Base-by-base conservation (phyloP, 2,797 vertebrate species). In the Aplochiton taeniatus region DNA sequence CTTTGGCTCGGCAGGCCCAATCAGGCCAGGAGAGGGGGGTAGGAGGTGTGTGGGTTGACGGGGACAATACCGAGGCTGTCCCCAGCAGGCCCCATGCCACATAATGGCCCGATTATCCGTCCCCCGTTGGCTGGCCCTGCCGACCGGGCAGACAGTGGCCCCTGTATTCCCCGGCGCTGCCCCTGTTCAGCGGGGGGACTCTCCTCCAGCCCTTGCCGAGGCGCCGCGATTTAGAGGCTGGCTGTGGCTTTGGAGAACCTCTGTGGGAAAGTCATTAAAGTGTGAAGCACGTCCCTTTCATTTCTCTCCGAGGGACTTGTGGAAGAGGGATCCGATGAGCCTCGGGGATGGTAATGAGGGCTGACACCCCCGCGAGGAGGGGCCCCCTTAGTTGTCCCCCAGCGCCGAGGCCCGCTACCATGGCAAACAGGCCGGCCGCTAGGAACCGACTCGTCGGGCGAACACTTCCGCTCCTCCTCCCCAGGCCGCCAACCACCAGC, bases 201-300 rank as follows among this genome's bases (percentile, higher is more conserved):
- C 81, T 85, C 80, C 63, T 83, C 82, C 59, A 62, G 76, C 78
- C 75, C 68, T 57, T 56, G 77, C 85, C 82, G 81, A 68, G 74
- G 71, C 73, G 46, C 63, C 72, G 70, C 78, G 75, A 84, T 88
- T 91, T 83, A 80, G 59, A 87, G 72, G 13, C 9, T 51, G 83
- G 83, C 91, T 90, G 80, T 85, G n/a, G n/a, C n/a, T 89, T 83
- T 85, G 69, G 85, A 83, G 83, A 70, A 73, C 83, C 73, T 87
- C 90, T 90, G 80, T 85, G 84, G 92, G 91, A 93, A 94, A 95
- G 90, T 86, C 88, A 92, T 88, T 90, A 90, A 90, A 92, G 90
- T 92, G 81, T 88, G 90, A 92, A 94, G 87, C 83, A 87, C 92
- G 89, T 56, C 86, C 72, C 62, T 83, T 90, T 91, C 87, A 76